These are phyloP conservation scores for Apis cerana DNA, from an alignment of 1,140 invertebrate genomes.

Conservation along the genomic window DNA sequence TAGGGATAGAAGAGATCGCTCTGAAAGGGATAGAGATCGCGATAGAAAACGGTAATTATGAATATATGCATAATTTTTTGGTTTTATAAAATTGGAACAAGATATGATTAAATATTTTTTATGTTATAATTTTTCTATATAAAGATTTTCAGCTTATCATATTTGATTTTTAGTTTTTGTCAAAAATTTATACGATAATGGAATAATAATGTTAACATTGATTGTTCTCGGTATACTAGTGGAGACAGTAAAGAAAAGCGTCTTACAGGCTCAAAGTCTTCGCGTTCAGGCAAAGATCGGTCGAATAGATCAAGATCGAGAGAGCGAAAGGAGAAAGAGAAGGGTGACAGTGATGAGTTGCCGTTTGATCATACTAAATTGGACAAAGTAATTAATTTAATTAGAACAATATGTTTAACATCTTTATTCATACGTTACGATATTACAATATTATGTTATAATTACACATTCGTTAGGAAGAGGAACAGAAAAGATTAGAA, in stretches of 20 bases:
- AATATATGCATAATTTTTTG: background rate
- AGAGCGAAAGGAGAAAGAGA: conserved; percentile 81
- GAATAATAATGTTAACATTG: conserved; percentile 59
- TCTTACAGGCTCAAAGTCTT: conserved; percentile 79
- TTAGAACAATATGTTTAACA: rapidly evolving
- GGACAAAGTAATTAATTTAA: conserved; percentile 84
- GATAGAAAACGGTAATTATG: conserved; percentile 69
- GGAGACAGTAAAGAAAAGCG: conserved; percentile 82
- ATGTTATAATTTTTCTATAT: background rate
- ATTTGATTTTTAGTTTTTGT: background rate
- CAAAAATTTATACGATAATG: background rate
- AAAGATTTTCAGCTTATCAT: background rate
- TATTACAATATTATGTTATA: background rate
- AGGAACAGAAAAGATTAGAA: conserved; percentile 94
- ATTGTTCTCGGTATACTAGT: conserved; percentile 73
- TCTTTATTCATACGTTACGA: rapidly evolving
- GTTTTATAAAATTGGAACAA: background rate
- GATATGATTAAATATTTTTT: background rate
- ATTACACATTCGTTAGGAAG: conserved; percentile 83
- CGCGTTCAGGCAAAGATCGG: conserved; percentile 77
- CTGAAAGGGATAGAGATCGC: conserved; percentile 73
- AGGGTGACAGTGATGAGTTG: conserved; percentile 81
- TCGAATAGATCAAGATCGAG: conserved; percentile 77
- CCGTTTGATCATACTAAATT: conserved; percentile 87
- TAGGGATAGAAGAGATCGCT: conserved; percentile 68